Conservation (phyloP, 2,888 invertebrate species). For the Drosophila nr. perissopoda region DNA sequence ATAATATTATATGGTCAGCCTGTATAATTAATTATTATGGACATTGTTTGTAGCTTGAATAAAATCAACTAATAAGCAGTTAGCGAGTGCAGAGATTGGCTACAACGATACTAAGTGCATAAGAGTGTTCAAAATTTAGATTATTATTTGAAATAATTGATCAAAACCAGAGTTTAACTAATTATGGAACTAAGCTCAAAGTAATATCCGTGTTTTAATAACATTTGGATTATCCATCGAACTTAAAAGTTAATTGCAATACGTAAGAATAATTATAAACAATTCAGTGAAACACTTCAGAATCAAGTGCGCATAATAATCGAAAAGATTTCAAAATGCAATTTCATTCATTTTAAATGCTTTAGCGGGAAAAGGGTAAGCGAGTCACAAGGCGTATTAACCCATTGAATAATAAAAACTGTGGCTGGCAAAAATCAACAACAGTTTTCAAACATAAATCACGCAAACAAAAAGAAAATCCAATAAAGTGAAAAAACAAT, state of each 20-base stretch:
- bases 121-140: neutral
- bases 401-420: slow-evolving; percentile 47
- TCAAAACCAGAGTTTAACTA: slow-evolving; percentile 1
- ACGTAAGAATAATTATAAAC: slow-evolving; percentile 22
- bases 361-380: slow-evolving; percentile 29
- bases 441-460: slow-evolving; percentile 63
- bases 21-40: slow-evolving; percentile 38
- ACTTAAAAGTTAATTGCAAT: neutral
- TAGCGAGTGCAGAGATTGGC: slow-evolving; percentile 7
- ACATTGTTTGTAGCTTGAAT: slow-evolving; percentile 34
- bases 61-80: slow-evolving; percentile 42
- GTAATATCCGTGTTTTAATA: neutral
- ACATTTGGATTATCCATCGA: neutral
- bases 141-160: neutral
- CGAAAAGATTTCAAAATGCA: slow-evolving; percentile 37
- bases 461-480: slow-evolving; percentile 69
- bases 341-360: slow-evolving; percentile 69
- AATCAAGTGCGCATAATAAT: slow-evolving; percentile 3
- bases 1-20: slow-evolving; percentile 15
- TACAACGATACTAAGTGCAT: neutral
- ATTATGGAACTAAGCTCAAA: neutral
- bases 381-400: slow-evolving; percentile 28
- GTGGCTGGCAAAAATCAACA: slow-evolving; percentile 47
- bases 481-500: slow-evolving; percentile 48
- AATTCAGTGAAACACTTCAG: slow-evolving; percentile 25